Conservation (phyloP, 2,888 invertebrate genomes). For the Busseola fusca region DNA sequence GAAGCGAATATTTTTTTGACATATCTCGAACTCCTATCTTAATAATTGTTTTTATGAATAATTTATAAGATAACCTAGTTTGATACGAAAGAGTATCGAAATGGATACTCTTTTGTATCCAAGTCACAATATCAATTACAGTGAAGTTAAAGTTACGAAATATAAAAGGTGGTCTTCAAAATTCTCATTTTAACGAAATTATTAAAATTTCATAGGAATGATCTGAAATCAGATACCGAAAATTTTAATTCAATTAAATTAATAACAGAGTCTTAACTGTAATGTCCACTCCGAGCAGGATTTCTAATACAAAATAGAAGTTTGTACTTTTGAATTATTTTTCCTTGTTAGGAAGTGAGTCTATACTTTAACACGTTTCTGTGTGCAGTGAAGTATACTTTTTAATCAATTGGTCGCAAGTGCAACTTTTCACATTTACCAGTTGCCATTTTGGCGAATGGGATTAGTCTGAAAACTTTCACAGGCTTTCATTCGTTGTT, state of each 20-base stretch:
- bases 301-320: constrained; percentile 20
- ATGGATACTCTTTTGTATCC: not conserved
- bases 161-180: not conserved
- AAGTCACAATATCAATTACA: not conserved
- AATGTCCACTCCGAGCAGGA: not conserved
- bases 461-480: not conserved
- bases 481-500: not conserved
- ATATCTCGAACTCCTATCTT: not conserved
- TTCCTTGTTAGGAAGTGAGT: constrained; percentile 17
- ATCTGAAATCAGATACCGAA: constrained; percentile 18
- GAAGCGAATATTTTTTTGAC: not conserved
- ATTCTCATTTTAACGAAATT: not conserved
- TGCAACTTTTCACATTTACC: not conserved
- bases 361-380: not conserved
- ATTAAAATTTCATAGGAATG: not conserved
- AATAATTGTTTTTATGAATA: not conserved
- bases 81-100: not conserved
- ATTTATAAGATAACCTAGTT: not conserved
- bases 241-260: constrained; percentile 29
- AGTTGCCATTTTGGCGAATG: not conserved
- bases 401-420: not conserved
- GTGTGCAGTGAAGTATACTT: not conserved
- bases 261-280: constrained; percentile 23
- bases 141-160: not conserved
- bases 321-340: constrained; percentile 31